These are phyloP conservation scores for Brenthis ino DNA, from an alignment of 2,888 invertebrate species.

Conservation along the genomic window DNA sequence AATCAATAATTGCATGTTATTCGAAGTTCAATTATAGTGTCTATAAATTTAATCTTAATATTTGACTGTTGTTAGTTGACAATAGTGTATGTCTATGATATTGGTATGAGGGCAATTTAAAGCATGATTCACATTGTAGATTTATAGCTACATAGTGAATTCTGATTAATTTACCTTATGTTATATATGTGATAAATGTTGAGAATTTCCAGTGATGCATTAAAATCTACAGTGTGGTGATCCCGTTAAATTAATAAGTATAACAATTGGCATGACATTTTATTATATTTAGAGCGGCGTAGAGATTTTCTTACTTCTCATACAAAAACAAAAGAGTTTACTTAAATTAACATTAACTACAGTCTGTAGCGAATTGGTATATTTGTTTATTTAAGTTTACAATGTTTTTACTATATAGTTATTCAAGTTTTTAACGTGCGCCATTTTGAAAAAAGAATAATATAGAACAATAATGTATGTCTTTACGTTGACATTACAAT, in stretches of 20 bases:
- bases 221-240: conserved; percentile 11
- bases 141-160: background rate
- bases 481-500: too few relatives aligned
- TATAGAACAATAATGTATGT: too few relatives aligned
- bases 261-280: conserved; percentile 20
- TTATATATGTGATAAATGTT: too few relatives aligned
- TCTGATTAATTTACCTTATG: too few relatives aligned
- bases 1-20: conserved; percentile 24
- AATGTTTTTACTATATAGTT: too few relatives aligned
- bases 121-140: conserved; percentile 6
- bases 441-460: too few relatives aligned
- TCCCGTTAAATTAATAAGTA: conserved; percentile 2
- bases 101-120: background rate
- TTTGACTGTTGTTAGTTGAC: conserved; percentile 17
- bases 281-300: conserved; percentile 2
- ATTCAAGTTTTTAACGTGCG: too few relatives aligned
- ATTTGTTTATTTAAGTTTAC: too few relatives aligned
- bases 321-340: background rate
- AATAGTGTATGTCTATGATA: conserved; percentile 12
- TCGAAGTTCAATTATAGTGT: conserved; percentile 26
- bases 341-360: too few relatives aligned
- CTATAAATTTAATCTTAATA: conserved; percentile 19
- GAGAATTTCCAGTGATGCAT: background rate
- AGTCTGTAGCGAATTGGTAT: too few relatives aligned
- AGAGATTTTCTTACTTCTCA: conserved; percentile 14